Evolutionary conservation across 2,888 invertebrate species (phyloP).

Genomic region (Sicus ferrugineus): DNA sequence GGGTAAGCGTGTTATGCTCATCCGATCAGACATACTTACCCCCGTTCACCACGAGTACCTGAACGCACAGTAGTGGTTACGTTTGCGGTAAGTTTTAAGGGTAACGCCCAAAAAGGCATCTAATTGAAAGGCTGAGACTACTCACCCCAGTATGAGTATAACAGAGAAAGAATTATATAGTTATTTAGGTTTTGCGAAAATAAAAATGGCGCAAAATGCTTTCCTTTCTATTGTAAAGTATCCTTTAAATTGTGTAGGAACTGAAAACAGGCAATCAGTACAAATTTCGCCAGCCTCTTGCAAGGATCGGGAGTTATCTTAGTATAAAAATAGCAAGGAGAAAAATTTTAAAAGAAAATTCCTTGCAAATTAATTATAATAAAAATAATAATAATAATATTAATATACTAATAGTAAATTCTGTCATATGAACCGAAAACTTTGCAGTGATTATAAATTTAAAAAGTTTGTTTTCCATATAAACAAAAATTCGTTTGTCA

Average conservation of each 20-base stretch:
- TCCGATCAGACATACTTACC: background rate
- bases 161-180: background rate
- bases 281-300: conserved; percentile 32
- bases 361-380: too few relatives aligned
- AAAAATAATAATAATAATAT: background rate
- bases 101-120: conserved; percentile 38
- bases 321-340: too few relatives aligned
- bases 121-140: background rate
- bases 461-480: too few relatives aligned
- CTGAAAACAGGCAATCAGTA: conserved; percentile 45
- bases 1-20: conserved; percentile 16
- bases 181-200: background rate
- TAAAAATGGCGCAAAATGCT: conserved; percentile 31
- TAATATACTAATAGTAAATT: background rate
- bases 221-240: conserved; percentile 5
- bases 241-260: conserved; percentile 51
- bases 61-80: background rate
- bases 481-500: too few relatives aligned
- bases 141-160: background rate
- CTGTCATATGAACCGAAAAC: too few relatives aligned
- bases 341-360: too few relatives aligned
- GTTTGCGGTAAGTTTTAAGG: conserved; percentile 28
- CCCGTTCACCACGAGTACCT: background rate
- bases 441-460: too few relatives aligned
- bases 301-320: conserved; percentile 39